Evolutionary conservation across 2,113 vertebrate species (phyloP), one percentile per base, ranked within the genome.

Genomic region (Laticauda colubrina): DNA sequence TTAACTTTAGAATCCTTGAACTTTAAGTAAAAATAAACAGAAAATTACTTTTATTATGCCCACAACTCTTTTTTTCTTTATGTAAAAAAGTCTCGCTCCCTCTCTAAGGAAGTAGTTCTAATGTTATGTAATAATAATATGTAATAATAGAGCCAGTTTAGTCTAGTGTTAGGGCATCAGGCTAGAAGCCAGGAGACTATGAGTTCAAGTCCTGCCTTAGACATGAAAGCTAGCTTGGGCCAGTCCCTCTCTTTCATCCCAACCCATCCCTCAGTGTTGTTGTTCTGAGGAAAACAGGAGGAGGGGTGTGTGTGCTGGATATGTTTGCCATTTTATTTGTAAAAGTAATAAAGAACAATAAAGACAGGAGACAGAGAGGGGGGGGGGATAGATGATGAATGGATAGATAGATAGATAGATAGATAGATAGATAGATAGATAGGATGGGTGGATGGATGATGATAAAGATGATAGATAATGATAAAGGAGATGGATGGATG

Each of bases 1-100:
- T 43, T 90, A 39, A 43, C n/a, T 15, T 86, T 93, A 85, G 26
- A 88, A 45, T 48, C 61, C 61, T 54, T 10, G 1, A 0, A 51
- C 61, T 92, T 69, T 11, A 48, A 21, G 15, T 90, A 87, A 94
- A 64, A 91, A 57, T 48, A 57, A 91, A n/a, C 56, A 87, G 43
- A 11, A 92, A 24, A 12, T 87, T 81, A 69, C 61, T 64, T 43
- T 87, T 61, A 56, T n/a, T 34, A 7, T 85, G 12, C 39, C 81
- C 85, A 2, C 45, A 0, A 91, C 93, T 94, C n/a, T 8, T 92
- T 7, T 10, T 69, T 11, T 81, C 75, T 81, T 81, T 81, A 20
- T 20, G 34, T 21, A 39, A 81, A 81, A 21, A 89, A 1, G 10
- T 61, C 57, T 3, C 0, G 1, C 85, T 91, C 69, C 34, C 87